Conservation (phyloP, 1,140 invertebrate genomes). For the Drosophila ambigua region DNA sequence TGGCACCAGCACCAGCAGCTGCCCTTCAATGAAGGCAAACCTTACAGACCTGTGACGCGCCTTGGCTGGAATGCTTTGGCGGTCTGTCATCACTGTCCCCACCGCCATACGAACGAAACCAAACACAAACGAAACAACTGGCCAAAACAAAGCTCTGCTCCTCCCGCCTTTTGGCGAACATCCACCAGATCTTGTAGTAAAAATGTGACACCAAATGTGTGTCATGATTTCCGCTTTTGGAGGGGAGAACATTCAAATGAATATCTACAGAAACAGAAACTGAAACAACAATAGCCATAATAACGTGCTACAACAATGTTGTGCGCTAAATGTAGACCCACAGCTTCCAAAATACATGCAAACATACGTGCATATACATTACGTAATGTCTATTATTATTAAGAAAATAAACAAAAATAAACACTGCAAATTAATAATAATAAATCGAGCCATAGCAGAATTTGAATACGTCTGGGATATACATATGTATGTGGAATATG, state of each 20-base stretch:
- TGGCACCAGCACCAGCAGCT: too few relatives aligned
- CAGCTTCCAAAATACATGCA: conserved; percentile 39
- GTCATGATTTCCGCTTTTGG: conserved; percentile 64
- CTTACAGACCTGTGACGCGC: neutral
- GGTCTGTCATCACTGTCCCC: conserved; percentile 20
- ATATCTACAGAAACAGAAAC: neutral
- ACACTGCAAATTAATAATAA: conserved; percentile 22
- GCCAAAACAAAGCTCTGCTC: conserved; percentile 1
- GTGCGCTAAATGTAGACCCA: neutral
- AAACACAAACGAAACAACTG: conserved; percentile 18
- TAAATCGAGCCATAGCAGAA: conserved; percentile 26
- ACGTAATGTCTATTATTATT: conserved; percentile 66
- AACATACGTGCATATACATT: conserved; percentile 6
- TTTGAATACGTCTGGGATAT: too few relatives aligned
- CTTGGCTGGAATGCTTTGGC: neutral
- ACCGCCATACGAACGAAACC: neutral
- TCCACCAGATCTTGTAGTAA: conserved; percentile 10
- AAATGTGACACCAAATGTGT: conserved; percentile 48
- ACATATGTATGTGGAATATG: too few relatives aligned
- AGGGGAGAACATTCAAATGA: conserved; percentile 27
- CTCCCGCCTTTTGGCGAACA: conserved; percentile 12
- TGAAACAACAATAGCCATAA: neutral
- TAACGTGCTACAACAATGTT: conserved; percentile 27
- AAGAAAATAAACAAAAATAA: conserved; percentile 3
- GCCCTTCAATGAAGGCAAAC: too few relatives aligned